Conservation (phyloP, 1,140 invertebrate species). For the Zeugodacus cucurbitae region DNA sequence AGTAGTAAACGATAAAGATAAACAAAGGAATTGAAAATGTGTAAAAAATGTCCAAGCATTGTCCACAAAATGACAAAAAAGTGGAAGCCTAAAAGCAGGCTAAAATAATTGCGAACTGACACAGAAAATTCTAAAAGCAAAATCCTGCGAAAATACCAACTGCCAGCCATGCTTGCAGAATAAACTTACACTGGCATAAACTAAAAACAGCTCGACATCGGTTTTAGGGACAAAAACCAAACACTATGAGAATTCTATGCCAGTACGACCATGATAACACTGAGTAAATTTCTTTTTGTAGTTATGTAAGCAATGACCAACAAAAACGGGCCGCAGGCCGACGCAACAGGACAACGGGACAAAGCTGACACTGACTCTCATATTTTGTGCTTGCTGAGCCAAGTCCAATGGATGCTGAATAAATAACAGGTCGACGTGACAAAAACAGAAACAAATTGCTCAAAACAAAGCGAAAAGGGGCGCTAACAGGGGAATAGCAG, state of each 20-base stretch:
- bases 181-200: not conserved
- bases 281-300: not conserved
- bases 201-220: not conserved
- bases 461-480: not conserved
- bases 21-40: not conserved
- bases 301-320: not conserved
- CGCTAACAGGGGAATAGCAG: not conserved
- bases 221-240: not conserved
- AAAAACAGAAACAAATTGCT: not conserved
- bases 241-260: not conserved
- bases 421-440: slow-evolving; percentile 20
- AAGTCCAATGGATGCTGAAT: slow-evolving; percentile 27
- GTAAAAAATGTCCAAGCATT: not conserved
- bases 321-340: not conserved
- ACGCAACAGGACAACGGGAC: not conserved
- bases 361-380: slow-evolving; percentile 2
- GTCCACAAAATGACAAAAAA: not conserved
- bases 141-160: not conserved
- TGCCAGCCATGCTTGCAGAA: not conserved
- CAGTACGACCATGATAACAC: not conserved
- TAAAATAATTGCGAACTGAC: slow-evolving; percentile 22
- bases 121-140: slow-evolving; percentile 19
- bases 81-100: not conserved
- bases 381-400: not conserved
- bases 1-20: not conserved